Conservation (phyloP, 1,140 invertebrate genomes). For the Antheraea mylitta region DNA sequence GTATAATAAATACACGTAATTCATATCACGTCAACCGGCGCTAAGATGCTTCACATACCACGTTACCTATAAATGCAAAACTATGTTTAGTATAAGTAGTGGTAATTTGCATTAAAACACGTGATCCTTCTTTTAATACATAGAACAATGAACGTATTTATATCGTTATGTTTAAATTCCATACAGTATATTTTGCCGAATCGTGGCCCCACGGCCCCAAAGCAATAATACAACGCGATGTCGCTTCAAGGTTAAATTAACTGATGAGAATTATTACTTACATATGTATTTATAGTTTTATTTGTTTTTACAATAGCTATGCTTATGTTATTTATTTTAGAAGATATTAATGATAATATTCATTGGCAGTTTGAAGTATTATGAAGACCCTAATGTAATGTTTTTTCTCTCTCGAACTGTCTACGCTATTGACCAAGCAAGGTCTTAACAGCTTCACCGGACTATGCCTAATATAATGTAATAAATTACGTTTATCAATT, state of each 20-base stretch:
- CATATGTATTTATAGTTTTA: too few relatives aligned
- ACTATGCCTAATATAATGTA: too few relatives aligned
- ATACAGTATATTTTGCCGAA: not conserved
- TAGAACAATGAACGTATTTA: not conserved
- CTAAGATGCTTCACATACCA: not conserved
- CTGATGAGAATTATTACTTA: not conserved
- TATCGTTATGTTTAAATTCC: not conserved
- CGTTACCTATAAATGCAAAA: not conserved
- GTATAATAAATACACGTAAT: not conserved
- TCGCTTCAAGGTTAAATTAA: constrained; percentile 1
- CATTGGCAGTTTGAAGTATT: too few relatives aligned
- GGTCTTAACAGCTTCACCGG: too few relatives aligned
- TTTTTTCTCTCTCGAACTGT: too few relatives aligned
- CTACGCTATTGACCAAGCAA: too few relatives aligned
- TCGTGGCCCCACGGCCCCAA: not conserved
- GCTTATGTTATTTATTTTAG: too few relatives aligned
- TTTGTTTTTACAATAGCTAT: too few relatives aligned
- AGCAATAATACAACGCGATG: not conserved
- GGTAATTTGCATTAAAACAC: not conserved
- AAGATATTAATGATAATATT: too few relatives aligned
- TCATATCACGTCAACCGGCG: not conserved
- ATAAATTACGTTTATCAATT: too few relatives aligned
- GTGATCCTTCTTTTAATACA: constrained; percentile 1
- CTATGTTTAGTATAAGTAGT: not conserved
- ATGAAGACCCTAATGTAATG: too few relatives aligned